Conservation (phyloP, 2,797 vertebrate genomes). For the Acrossocheilus fasciatus region DNA sequence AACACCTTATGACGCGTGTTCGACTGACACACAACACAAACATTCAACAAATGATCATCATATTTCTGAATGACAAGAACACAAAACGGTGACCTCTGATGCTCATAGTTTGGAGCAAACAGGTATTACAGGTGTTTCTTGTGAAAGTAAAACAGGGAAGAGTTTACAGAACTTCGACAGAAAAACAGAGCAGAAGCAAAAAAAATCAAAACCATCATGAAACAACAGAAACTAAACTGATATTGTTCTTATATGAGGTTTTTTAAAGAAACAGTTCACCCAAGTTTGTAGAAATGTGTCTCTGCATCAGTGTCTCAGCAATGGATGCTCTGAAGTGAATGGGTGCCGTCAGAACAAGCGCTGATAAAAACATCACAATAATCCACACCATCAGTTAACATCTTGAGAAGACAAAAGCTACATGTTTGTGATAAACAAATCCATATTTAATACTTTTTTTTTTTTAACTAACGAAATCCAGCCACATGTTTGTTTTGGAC, state of each 20-base stretch:
- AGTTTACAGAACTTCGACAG: background rate
- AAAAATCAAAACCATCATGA: background rate
- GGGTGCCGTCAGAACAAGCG: background rate
- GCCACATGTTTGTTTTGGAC: background rate
- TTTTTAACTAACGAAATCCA: too few relatives aligned
- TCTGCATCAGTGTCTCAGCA: background rate
- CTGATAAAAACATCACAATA: too few relatives aligned
- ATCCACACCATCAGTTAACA: too few relatives aligned
- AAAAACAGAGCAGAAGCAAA: background rate
- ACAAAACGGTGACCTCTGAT: background rate
- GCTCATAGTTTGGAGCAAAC: background rate
- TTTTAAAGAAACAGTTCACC: background rate
- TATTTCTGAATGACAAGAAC: background rate
- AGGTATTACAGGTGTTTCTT: background rate
- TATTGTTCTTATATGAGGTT: background rate
- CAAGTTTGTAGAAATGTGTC: background rate
- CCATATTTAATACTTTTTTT: background rate
- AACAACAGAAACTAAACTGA: background rate
- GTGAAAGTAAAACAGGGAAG: background rate
- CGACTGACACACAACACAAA: conserved; percentile 75
- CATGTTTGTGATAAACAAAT: too few relatives aligned
- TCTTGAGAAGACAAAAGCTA: too few relatives aligned
- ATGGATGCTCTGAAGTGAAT: background rate
- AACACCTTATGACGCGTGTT: conserved; percentile 95
- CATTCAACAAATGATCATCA: background rate